Evolutionary conservation across 2,113 vertebrate species (phyloP), one percentile per base, ranked within the genome.

Genomic region (Isurus oxyrinchus): DNA sequence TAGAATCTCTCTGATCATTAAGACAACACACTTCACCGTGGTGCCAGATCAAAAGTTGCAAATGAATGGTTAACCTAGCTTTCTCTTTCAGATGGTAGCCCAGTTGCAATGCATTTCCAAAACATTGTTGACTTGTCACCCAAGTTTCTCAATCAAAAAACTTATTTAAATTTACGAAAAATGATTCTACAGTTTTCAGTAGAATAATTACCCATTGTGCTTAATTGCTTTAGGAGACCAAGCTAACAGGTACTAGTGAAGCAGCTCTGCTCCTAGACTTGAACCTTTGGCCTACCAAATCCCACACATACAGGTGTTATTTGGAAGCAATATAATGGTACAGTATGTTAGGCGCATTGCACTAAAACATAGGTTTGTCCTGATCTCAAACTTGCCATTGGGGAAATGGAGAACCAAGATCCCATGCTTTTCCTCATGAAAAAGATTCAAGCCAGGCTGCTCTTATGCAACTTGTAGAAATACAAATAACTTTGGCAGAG

Each of bases 101-200:
- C 31, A 88, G 53, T 88, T 88, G 49, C 86, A 88, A 55, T 84
- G 79, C 79, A 84, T 55, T 88, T 88, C 49, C 86, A 88, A 88
- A 88, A 81, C 14, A 40, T 40, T 81, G 79, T 40, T 81, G n/a
- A 40, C 11, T 25, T 5, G 19, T 53, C 44, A 53, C 23, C 23
- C 86, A 88, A 88, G 49, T 88, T 88, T 84, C 86, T 88, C 86
- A 87, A 87, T 53, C 7, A 53, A 53, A 72, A 87, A 87, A 53
- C 21, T n/a, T 81, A 53, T 53, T 53, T 53, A 49, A 7, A 53
- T 53, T 53, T 23, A 87, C 49, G 27, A 87, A 87, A 53, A 53
- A 23, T 25, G 8, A 86, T 40, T 31, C 72, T 86, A 86, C 16
- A 49, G 35, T 79, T 79, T 23, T 87, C 84, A 87, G 44, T 10